Evolutionary conservation across 2,113 vertebrate genomes (phyloP).

Genomic region (Burhinus oedicnemus): DNA sequence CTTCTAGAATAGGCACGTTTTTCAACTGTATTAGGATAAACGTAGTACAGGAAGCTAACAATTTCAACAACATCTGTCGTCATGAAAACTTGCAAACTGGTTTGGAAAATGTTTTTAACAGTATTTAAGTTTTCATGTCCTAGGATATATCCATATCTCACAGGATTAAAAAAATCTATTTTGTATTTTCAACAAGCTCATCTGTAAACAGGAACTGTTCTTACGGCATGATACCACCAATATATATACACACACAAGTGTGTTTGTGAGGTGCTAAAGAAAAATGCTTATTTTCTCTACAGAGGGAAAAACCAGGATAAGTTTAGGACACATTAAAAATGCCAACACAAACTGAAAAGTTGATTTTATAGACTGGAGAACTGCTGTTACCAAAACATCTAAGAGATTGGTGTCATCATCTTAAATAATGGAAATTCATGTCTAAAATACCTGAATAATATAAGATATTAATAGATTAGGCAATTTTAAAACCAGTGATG

Average conservation of each 20-base stretch:
- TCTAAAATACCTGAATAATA: too few relatives aligned
- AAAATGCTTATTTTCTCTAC: neutral
- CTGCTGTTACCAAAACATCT: neutral
- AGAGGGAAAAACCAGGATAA: neutral
- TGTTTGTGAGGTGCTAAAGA: neutral
- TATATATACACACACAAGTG: accelerated
- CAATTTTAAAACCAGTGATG: neutral
- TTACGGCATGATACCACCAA: neutral
- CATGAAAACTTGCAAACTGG: neutral
- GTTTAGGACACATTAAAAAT: neutral
- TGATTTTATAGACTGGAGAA: neutral
- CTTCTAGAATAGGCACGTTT: neutral
- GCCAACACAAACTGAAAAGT: neutral
- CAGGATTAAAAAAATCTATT: neutral
- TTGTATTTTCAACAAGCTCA: neutral
- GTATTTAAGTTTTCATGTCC: neutral
- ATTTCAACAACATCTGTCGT: neutral
- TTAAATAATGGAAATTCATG: too few relatives aligned
- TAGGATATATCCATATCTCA: neutral
- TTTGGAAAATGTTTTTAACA: neutral
- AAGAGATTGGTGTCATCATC: neutral
- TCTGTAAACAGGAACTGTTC: neutral
- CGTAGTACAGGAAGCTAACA: neutral
- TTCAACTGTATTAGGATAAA: neutral
- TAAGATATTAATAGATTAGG: neutral